phyloP scores from a whole-genome alignment of 2,113 vertebrate species.

The Nesoenas mayeri region DNA sequence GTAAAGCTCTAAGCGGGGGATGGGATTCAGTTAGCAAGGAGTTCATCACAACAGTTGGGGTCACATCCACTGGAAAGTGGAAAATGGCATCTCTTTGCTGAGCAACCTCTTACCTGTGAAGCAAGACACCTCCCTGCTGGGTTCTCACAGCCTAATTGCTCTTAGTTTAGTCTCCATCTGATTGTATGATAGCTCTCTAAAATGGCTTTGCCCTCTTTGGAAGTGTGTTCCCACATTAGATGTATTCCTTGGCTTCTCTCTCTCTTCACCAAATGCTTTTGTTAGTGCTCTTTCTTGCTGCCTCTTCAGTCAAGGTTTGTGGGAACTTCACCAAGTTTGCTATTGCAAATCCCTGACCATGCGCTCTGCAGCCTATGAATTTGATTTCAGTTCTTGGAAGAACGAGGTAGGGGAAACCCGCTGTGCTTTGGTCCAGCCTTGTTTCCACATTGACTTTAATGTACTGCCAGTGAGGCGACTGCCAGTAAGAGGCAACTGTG shows the following conservation, averaged over 20 bases:
- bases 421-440: neutral
- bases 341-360: neutral
- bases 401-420: neutral
- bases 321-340: neutral
- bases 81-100: neutral
- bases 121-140: conserved; percentile 2
- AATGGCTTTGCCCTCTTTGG: neutral
- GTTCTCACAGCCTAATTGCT: conserved; percentile 18
- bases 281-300: neutral
- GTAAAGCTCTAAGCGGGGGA: neutral
- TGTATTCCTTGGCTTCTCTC: neutral
- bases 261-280: neutral
- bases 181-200: neutral
- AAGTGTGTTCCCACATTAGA: neutral
- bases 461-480: neutral
- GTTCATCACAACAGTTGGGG: neutral
- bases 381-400: neutral
- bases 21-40: neutral
- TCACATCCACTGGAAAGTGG: neutral
- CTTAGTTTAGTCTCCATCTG: conserved; percentile 31
- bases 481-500: neutral
- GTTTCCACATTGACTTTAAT: neutral
- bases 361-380: neutral
- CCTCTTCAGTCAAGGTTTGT: neutral
- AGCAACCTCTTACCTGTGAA: neutral